phyloP scores from a whole-genome alignment of 2,113 vertebrate genomes.

The Glareola pratincola region DNA sequence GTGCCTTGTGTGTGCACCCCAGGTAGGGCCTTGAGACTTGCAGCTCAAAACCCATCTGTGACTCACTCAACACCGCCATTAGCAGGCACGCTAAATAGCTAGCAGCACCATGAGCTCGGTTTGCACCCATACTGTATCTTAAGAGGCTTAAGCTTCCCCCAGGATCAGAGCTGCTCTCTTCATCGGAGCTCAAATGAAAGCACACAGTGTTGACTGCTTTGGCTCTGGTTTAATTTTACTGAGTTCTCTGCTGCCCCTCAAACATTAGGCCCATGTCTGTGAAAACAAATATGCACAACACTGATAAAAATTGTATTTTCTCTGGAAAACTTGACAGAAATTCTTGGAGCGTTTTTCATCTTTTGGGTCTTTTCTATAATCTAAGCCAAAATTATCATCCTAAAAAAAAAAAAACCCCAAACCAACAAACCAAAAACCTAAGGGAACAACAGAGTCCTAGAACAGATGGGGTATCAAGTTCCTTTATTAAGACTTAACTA shows the following conservation, averaged over 20 bases:
- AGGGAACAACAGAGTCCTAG: not conserved
- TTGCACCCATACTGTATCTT: not conserved
- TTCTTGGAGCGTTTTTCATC: not conserved
- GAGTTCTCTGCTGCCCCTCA: not conserved
- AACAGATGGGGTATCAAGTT: not conserved
- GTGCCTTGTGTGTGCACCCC: fast-evolving
- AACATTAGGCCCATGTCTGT: not conserved
- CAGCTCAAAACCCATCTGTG: fast-evolving
- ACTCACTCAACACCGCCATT: not conserved
- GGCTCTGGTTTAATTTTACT: not conserved
- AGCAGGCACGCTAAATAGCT: not conserved
- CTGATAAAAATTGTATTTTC: not conserved
- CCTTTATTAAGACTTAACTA: not conserved
- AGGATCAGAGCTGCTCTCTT: not conserved
- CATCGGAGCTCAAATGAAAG: not conserved
- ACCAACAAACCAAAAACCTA: fast-evolving
- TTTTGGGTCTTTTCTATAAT: not conserved
- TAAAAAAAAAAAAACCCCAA: not conserved
- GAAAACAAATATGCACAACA: not conserved
- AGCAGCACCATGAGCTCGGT: not conserved
- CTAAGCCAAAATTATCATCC: not conserved
- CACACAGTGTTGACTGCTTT: not conserved
- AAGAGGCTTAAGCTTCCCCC: not conserved
- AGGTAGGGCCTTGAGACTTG: fast-evolving
- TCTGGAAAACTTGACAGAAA: not conserved